phyloP scores from a whole-genome alignment of 2,888 invertebrate species.

The Criorhina ranunculi region DNA sequence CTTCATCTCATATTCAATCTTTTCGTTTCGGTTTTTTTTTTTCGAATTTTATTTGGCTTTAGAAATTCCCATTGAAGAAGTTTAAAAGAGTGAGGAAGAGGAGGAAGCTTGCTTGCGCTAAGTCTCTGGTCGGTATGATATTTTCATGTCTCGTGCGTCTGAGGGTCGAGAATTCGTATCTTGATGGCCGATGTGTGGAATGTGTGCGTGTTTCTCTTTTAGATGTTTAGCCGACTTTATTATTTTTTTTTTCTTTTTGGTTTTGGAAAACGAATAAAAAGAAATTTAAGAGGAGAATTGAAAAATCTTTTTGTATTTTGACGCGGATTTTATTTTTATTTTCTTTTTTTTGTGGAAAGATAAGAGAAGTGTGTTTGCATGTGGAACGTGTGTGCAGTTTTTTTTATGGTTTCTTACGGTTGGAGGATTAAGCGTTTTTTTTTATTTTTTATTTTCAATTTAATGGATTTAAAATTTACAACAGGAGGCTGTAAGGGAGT shows the following conservation, averaged over 20 bases:
- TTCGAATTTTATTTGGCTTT: constrained; percentile 46
- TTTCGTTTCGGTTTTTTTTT: constrained; percentile 12
- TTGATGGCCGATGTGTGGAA: constrained; percentile 50
- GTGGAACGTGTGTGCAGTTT: constrained; percentile 26
- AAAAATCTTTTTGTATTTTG: constrained; percentile 10
- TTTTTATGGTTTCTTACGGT: not conserved
- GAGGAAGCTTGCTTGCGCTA: constrained; percentile 25
- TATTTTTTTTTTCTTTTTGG: constrained; percentile 38
- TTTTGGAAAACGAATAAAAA: constrained; percentile 30
- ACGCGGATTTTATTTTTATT: too few species aligned
- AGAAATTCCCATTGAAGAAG: constrained; percentile 43
- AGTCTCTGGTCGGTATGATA: constrained; percentile 19
- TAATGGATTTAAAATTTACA: not conserved
- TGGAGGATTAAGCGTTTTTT: not conserved
- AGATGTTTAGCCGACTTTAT: constrained; percentile 67
- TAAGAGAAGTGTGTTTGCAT: constrained; percentile 35
- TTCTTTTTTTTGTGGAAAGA: constrained; percentile 6
- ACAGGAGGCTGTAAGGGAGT: too few species aligned
- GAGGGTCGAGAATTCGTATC: constrained; percentile 57
- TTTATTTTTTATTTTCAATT: not conserved
- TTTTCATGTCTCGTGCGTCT: constrained; percentile 41
- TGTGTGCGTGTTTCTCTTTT: constrained; percentile 53
- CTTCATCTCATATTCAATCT: constrained; percentile 36
- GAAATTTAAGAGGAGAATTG: not conserved
- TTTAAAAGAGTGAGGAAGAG: not conserved